These are phyloP conservation scores for Sinelater perroti DNA, from an alignment of 2,888 invertebrate species.

Conservation along the genomic window DNA sequence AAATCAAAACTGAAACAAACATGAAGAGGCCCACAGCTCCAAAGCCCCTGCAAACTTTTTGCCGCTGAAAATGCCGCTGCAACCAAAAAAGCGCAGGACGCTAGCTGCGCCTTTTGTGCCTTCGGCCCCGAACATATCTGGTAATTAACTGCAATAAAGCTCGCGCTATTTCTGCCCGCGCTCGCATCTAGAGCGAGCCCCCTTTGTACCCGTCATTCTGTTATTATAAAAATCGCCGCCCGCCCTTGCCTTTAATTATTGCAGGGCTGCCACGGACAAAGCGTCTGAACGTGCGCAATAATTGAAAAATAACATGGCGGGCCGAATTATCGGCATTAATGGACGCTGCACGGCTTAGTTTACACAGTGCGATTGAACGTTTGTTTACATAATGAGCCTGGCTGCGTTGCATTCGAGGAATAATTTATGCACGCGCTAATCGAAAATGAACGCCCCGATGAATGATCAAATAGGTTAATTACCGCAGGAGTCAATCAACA, in stretches of 20 bases:
- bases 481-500: conserved; percentile 35
- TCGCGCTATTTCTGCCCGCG: background rate
- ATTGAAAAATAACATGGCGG: conserved; percentile 31
- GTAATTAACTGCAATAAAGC: conserved; percentile 17
- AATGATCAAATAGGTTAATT: conserved; percentile 39
- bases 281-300: conserved; percentile 21
- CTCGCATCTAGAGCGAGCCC: background rate
- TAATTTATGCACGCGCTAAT: conserved; percentile 38
- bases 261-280: background rate
- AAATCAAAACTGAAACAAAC: conserved; percentile 22
- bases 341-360: conserved; percentile 19
- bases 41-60: conserved; percentile 27
- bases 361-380: conserved; percentile 29
- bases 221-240: background rate
- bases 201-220: background rate
- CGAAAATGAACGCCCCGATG: conserved; percentile 38
- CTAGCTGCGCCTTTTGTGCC: conserved; percentile 18
- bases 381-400: no score
- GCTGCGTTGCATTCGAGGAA: conserved; percentile 32
- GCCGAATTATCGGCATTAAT: conserved; percentile 22
- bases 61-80: background rate
- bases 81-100: no score
- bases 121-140: conserved; percentile 9
- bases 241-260: background rate
- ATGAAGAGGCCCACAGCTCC: conserved; percentile 20